Evolutionary conservation across 2,888 invertebrate genomes (phyloP).

Genomic region (Hemicrepidius hirtus): DNA sequence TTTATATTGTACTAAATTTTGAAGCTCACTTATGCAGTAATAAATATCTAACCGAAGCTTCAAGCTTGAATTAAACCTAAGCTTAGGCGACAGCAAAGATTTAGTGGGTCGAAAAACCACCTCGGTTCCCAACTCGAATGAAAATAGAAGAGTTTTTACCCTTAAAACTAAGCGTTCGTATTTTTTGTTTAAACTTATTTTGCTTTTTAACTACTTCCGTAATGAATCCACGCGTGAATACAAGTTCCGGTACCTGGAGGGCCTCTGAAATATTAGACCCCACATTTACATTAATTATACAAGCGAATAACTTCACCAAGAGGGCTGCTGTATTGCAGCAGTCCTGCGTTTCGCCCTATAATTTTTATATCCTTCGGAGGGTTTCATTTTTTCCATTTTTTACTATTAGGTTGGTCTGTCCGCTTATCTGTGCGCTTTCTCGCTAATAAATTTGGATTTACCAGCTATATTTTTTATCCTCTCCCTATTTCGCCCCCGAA

Average conservation of each 20-base stretch:
- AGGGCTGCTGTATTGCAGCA: slow-evolving; percentile 39
- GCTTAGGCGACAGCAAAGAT: slow-evolving; percentile 47
- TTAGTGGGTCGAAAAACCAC: slow-evolving; percentile 41
- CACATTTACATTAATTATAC: slow-evolving; percentile 62
- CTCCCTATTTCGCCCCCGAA: background rate
- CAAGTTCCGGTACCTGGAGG: slow-evolving; percentile 49
- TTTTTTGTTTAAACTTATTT: slow-evolving; percentile 44
- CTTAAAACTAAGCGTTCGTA: slow-evolving; percentile 36
- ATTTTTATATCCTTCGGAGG: slow-evolving; percentile 35
- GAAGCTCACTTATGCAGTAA: slow-evolving; percentile 42
- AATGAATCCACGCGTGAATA: slow-evolving; percentile 46
- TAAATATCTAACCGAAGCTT: slow-evolving; percentile 45
- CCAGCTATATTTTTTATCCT: slow-evolving; percentile 14
- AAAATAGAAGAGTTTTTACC: slow-evolving; percentile 31
- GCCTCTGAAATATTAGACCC: slow-evolving; percentile 59
- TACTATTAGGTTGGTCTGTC: slow-evolving; percentile 18
- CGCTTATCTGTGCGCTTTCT: slow-evolving; percentile 15
- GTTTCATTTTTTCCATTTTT: slow-evolving; percentile 31
- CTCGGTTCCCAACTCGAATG: slow-evolving; percentile 33
- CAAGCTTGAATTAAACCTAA: slow-evolving; percentile 44
- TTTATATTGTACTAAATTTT: slow-evolving; percentile 35
- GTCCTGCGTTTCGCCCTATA: slow-evolving; percentile 42
- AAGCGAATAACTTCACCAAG: slow-evolving; percentile 55
- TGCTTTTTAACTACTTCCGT: slow-evolving; percentile 43
- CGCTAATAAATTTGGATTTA: slow-evolving; percentile 36